phyloP scores from a whole-genome alignment of 1,140 invertebrate genomes.

The Apis florea region DNA sequence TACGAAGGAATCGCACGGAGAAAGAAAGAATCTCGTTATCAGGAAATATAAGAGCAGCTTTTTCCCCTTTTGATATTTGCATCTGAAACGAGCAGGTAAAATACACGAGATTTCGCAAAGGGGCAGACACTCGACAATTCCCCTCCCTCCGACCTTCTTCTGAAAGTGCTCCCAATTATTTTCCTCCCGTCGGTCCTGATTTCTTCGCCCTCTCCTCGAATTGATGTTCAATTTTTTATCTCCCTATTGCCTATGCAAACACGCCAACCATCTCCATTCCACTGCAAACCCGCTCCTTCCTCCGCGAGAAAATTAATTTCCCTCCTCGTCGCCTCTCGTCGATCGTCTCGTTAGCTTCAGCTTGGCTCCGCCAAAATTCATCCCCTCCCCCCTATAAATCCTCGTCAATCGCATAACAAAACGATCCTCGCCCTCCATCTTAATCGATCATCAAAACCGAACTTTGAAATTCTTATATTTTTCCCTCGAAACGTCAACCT shows the following conservation, averaged over 20 bases:
- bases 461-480: neutral
- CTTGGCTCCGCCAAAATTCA: too few relatives aligned
- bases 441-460: too few relatives aligned
- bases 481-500: neutral
- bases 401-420: neutral
- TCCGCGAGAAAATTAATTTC: slow-evolving; percentile 39
- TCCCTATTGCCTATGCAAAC: slow-evolving; percentile 50
- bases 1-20: neutral
- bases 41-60: slow-evolving; percentile 22
- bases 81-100: slow-evolving; percentile 42
- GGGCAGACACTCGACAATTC: slow-evolving; percentile 25
- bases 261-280: slow-evolving; percentile 1
- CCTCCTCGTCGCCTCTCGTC: neutral
- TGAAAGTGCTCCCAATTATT: slow-evolving; percentile 51
- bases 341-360: too few relatives aligned
- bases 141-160: slow-evolving; percentile 1
- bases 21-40: neutral
- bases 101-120: slow-evolving; percentile 35
- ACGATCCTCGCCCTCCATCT: too few relatives aligned
- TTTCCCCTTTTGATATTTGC: slow-evolving; percentile 36
- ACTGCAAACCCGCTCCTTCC: slow-evolving; percentile 3
- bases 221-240: slow-evolving; percentile 48
- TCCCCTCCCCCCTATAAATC: too few relatives aligned
- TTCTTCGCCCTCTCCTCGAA: slow-evolving; percentile 10
- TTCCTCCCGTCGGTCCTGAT: slow-evolving; percentile 28